Evolutionary conservation across 2,888 invertebrate genomes (phyloP).

Genomic region (Iphiclides podalirius): DNA sequence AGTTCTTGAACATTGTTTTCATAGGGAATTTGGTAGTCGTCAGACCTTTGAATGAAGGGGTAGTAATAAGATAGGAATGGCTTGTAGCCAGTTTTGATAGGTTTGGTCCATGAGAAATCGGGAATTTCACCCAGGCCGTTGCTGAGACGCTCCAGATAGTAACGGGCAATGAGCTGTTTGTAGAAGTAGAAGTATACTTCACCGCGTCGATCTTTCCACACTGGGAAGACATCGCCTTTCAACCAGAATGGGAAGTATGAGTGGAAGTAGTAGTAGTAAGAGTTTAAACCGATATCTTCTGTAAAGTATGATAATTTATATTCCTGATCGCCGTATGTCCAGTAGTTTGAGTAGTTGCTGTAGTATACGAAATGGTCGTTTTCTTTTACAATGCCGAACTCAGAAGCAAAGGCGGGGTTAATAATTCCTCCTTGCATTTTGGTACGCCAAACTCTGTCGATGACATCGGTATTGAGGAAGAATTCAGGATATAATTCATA

Average conservation of each 20-base stretch:
- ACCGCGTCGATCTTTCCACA: conserved; percentile 80
- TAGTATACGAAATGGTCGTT: conserved; percentile 69
- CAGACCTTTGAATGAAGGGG: conserved; percentile 76
- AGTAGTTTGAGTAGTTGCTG: conserved; percentile 79
- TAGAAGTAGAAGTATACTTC: conserved; percentile 83
- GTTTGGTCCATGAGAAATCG: conserved; percentile 82
- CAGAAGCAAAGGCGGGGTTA: conserved; percentile 46
- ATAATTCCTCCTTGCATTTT: conserved; percentile 59
- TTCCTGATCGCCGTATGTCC: conserved; percentile 76
- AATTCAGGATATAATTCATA: conserved; percentile 84
- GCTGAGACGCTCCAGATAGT: conserved; percentile 84
- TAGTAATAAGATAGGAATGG: conserved; percentile 39
- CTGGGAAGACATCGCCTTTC: conserved; percentile 68
- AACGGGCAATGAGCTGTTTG: conserved; percentile 84
- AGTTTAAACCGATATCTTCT: conserved; percentile 84
- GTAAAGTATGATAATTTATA: conserved; percentile 83
- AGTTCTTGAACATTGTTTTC: conserved; percentile 69
- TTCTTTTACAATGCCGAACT: conserved; percentile 61
- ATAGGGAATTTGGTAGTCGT: conserved; percentile 77
- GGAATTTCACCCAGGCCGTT: conserved; percentile 82
- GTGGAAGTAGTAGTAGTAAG: conserved; percentile 84
- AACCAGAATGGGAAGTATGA: conserved; percentile 83
- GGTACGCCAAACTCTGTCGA: conserved; percentile 61
- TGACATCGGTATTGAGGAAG: conserved; percentile 81
- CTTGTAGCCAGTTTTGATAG: conserved; percentile 64